Percentiles rank a stretch among this genome's conserved stretches.
phyloP scores from a whole-genome alignment of 2,888 invertebrate genomes.

The Dasypolia templi region DNA sequence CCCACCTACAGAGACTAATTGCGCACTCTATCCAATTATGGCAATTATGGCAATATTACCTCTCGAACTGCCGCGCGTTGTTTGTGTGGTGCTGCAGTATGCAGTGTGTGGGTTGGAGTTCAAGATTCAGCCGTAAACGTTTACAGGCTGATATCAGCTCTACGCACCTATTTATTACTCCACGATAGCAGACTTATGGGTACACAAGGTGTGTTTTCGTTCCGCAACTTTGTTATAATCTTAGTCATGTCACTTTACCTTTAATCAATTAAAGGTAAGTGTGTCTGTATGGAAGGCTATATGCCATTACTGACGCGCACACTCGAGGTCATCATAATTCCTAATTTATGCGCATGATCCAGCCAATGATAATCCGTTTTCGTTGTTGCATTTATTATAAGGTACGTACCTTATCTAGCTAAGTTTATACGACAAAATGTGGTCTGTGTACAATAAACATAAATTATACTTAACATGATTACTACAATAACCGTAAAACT shows the following conservation, averaged over 20 bases:
- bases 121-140: slow-evolving; percentile 32
- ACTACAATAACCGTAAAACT: slow-evolving; percentile 46
- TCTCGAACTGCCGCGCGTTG: neutral
- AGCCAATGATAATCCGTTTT: slow-evolving; percentile 10
- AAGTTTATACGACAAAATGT: slow-evolving; percentile 11
- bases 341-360: slow-evolving; percentile 28
- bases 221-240: slow-evolving; percentile 67
- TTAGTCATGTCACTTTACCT: slow-evolving; percentile 47
- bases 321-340: slow-evolving; percentile 18
- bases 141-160: slow-evolving; percentile 38
- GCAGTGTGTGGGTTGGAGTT: slow-evolving; percentile 33
- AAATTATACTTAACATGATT: slow-evolving; percentile 45
- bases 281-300: slow-evolving; percentile 17
- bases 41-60: neutral
- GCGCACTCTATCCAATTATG: neutral
- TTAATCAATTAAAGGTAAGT: slow-evolving; percentile 41
- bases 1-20: neutral
- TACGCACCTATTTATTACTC: slow-evolving; percentile 42
- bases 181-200: slow-evolving; percentile 55
- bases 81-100: slow-evolving; percentile 7
- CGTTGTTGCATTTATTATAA: slow-evolving; percentile 12
- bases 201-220: slow-evolving; percentile 70
- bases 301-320: neutral
- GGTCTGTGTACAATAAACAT: slow-evolving; percentile 9
- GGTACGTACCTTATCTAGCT: neutral